Percentiles rank a stretch among this genome's conserved stretches.
These are phyloP conservation scores for Gari tellinella DNA, from an alignment of 2,888 invertebrate species.

Conservation along the genomic window DNA sequence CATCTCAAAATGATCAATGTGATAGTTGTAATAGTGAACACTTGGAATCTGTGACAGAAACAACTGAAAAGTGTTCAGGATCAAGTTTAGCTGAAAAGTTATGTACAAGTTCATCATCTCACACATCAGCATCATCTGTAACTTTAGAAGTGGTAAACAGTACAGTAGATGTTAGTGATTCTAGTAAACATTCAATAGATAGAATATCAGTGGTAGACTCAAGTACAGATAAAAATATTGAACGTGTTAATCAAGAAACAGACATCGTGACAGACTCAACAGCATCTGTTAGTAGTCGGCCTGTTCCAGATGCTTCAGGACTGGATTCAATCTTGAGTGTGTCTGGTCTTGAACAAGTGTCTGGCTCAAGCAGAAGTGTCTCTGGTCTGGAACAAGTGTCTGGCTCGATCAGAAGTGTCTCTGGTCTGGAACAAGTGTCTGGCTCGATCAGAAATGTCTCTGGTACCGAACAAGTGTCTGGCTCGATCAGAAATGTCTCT, in stretches of 20 bases:
- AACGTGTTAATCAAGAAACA: not conserved
- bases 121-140: not conserved
- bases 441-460: no score
- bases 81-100: slow-evolving; percentile 15
- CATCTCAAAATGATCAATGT: slow-evolving; percentile 38
- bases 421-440: no score
- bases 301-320: no score
- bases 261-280: no score
- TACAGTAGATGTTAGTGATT: slow-evolving; percentile 4
- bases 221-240: slow-evolving; percentile 34
- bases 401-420: no score
- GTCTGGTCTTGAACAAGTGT: no score
- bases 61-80: slow-evolving; percentile 4
- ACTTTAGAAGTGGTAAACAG: not conserved
- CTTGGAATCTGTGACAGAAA: slow-evolving; percentile 1
- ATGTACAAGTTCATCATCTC: slow-evolving; percentile 37
- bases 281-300: no score
- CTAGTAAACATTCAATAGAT: slow-evolving; percentile 11
- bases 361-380: no score
- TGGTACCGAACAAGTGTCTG: no score
- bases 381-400: no score
- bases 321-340: no score
- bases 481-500: no score
- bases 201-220: slow-evolving; percentile 26
- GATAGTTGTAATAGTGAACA: slow-evolving; percentile 59